phyloP scores from a whole-genome alignment of 1,140 invertebrate genomes.

The Rhyacophila brunnea region DNA sequence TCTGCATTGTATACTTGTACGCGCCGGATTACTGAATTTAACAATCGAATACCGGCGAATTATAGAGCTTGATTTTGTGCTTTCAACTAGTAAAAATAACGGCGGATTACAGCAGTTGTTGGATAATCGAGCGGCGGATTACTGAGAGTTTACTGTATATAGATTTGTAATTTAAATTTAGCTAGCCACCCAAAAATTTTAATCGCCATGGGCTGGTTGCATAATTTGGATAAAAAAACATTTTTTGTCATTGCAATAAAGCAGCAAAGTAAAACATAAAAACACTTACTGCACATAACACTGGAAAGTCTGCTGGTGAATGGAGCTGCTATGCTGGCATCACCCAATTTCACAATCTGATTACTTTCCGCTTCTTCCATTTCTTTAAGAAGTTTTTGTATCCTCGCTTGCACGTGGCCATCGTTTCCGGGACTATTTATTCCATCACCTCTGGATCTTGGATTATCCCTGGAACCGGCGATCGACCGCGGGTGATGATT shows the following conservation, averaged over 20 bases:
- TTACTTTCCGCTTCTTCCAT: constrained; percentile 85
- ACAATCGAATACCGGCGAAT: too few species aligned
- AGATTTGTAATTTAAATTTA: too few species aligned
- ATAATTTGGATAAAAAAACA: not conserved
- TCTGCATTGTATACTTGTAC: too few species aligned
- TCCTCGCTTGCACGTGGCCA: constrained; percentile 35
- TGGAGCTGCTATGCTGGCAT: constrained; percentile 98
- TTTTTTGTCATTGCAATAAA: not conserved
- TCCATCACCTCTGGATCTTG: constrained; percentile 13
- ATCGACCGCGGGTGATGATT: constrained; percentile 11
- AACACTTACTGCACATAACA: constrained; percentile 81
- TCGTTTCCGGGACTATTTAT: constrained; percentile 1
- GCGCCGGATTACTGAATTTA: too few species aligned
- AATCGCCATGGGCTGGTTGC: not conserved
- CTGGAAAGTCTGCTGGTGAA: constrained; percentile 98
- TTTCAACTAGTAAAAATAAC: too few species aligned
- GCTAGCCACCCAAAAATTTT: too few species aligned
- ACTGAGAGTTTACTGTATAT: too few species aligned
- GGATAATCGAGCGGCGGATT: too few species aligned
- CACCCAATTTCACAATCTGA: constrained; percentile 91
- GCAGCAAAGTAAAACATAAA: too few species aligned
- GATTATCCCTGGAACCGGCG: not conserved
- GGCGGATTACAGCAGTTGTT: too few species aligned
- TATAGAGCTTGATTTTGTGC: too few species aligned
- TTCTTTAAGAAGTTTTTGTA: constrained; percentile 83